Evolutionary conservation across 2,888 invertebrate species (phyloP).

Genomic region (Timandra comae): DNA sequence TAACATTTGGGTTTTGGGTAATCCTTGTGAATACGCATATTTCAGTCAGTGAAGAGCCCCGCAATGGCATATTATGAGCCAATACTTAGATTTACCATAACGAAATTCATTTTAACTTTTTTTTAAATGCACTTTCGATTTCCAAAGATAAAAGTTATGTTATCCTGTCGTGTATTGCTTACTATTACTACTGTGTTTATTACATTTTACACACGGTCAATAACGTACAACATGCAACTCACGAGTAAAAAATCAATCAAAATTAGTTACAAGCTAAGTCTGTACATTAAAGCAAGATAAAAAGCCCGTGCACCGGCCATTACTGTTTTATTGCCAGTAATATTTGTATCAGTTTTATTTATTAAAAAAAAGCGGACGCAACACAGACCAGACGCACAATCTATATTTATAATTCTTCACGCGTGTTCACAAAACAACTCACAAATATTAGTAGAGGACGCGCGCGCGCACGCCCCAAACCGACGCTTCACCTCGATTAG

Average conservation of each 20-base stretch:
- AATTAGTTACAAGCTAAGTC: slow-evolving; percentile 24
- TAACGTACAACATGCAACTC: too few species aligned
- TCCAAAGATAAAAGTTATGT: too few species aligned
- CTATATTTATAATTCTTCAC: slow-evolving; percentile 54
- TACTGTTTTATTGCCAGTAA: slow-evolving; percentile 60
- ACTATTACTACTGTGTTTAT: too few species aligned
- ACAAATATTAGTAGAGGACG: slow-evolving; percentile 53
- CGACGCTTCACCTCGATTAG: slow-evolving; percentile 10
- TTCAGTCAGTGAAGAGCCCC: too few species aligned
- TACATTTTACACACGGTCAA: too few species aligned
- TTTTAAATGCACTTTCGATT: too few species aligned
- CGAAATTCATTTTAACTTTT: too few species aligned
- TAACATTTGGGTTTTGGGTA: too few species aligned
- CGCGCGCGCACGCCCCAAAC: slow-evolving; percentile 52
- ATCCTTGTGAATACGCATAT: too few species aligned
- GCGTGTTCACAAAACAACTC: slow-evolving; percentile 60
- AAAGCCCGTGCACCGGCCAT: slow-evolving; percentile 37
- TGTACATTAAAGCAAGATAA: slow-evolving; percentile 51
- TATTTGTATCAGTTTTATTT: slow-evolving; percentile 62
- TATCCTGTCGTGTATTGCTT: too few species aligned
- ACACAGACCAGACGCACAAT: slow-evolving; percentile 52
- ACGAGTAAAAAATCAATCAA: slow-evolving; percentile 18
- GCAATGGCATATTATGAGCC: too few species aligned
- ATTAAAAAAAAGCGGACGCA: slow-evolving; percentile 56
- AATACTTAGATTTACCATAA: too few species aligned